Conservation (phyloP, 2,113 vertebrate genomes). For the Romanogobio albipinnatus region DNA sequence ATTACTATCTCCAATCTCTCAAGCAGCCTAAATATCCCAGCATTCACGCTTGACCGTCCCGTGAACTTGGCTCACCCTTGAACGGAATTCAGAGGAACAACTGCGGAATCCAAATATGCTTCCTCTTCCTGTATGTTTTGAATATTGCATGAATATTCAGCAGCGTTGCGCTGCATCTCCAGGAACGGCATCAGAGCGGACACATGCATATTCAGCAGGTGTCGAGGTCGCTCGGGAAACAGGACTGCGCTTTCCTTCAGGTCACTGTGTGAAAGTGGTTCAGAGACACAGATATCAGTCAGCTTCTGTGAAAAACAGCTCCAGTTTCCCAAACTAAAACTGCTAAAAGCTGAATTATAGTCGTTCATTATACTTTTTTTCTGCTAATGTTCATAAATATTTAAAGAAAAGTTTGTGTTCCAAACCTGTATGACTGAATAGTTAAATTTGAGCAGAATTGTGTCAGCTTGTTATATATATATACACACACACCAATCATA, state of each 20-base stretch:
- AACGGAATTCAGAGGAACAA: too few species aligned
- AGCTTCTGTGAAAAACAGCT: background rate
- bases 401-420: background rate
- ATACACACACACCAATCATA: too few species aligned
- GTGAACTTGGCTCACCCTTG: background rate
- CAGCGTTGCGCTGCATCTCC: background rate
- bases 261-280: background rate
- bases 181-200: background rate
- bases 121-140: background rate
- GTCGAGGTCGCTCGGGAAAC: conserved; percentile 33
- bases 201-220: conserved; percentile 42
- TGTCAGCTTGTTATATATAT: too few species aligned
- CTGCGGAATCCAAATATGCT: background rate
- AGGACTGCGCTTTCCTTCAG: background rate
- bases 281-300: background rate
- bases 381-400: background rate
- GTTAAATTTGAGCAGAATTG: too few species aligned
- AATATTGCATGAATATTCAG: conserved; percentile 43
- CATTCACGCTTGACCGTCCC: background rate
- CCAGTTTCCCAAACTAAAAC: background rate
- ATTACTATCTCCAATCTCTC: conserved; percentile 10
- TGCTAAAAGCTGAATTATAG: background rate
- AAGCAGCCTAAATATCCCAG: background rate
- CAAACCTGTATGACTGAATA: background rate
- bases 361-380: background rate